Evolutionary conservation across 1,140 invertebrate genomes (phyloP).

Genomic region (Whitmania pigra): DNA sequence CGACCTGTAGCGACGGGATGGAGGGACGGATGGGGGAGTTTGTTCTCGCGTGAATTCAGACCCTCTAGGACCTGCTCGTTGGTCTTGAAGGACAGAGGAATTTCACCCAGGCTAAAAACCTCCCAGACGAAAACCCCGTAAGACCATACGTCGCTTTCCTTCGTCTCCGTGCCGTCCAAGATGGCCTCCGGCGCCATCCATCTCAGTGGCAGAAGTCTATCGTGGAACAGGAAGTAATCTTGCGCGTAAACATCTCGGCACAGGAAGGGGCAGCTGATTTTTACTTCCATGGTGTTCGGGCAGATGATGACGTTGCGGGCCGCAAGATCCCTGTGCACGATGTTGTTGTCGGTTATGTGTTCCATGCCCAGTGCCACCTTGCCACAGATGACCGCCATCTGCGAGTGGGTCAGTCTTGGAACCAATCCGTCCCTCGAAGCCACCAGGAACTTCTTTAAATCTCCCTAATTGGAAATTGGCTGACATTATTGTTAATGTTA

Average conservation of each 20-base stretch:
- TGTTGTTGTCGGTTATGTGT: conserved; percentile 58
- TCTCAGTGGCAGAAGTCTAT: conserved; percentile 58
- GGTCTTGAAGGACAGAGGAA: conserved; percentile 33
- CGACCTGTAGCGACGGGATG: background rate
- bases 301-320: conserved; percentile 82
- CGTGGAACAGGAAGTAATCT: conserved; percentile 53
- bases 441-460: conserved; percentile 78
- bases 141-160: conserved; percentile 39
- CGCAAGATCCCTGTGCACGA: conserved; percentile 76
- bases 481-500: background rate
- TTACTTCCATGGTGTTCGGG: conserved; percentile 60
- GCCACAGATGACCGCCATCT: conserved; percentile 52
- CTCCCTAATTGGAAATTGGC: conserved; percentile 53
- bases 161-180: conserved; percentile 55
- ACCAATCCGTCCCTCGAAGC: conserved; percentile 57
- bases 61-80: conserved; percentile 51
- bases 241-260: conserved; percentile 69
- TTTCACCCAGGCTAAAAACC: conserved; percentile 36
- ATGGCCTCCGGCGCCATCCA: conserved; percentile 80
- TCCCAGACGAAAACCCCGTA: conserved; percentile 41
- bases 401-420: conserved; percentile 52
- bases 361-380: conserved; percentile 75
- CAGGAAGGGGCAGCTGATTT: conserved; percentile 67
- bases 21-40: background rate
- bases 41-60: conserved; percentile 15